Evolutionary conservation across 2,797 vertebrate species (phyloP).

Genomic region (Hoplostethus atlanticus): DNA sequence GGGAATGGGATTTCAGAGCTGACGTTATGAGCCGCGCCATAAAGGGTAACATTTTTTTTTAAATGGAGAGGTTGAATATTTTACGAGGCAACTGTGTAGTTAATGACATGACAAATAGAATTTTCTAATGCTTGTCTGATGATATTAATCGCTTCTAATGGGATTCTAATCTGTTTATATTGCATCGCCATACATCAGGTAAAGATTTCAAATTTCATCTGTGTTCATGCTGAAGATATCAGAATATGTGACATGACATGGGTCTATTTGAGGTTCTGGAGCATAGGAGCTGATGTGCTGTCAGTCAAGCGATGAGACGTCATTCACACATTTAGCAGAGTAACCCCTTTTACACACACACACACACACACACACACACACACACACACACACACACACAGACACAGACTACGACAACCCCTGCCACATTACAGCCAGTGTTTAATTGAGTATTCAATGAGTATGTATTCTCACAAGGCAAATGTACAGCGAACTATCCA

Average conservation of each 20-base stretch:
- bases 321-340: not conserved
- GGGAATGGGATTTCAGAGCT: not conserved
- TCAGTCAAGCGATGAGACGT: not conserved
- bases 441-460: conserved; percentile 78
- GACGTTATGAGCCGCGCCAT: too few species aligned
- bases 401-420: conserved; percentile 18
- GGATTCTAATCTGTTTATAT: too few species aligned
- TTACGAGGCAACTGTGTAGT: too few species aligned
- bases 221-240: not conserved
- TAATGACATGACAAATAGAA: too few species aligned
- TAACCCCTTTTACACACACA: not conserved
- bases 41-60: too few species aligned
- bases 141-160: too few species aligned
- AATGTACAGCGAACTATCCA: conserved; percentile 79
- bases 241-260: too few species aligned
- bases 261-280: too few species aligned
- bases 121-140: too few species aligned
- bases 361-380: not conserved
- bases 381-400: not conserved
- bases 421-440: conserved; percentile 78
- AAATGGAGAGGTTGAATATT: too few species aligned
- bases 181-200: too few species aligned
- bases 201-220: not conserved
- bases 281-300: not conserved
- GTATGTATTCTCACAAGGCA: conserved; percentile 79